Evolutionary conservation across 1,140 invertebrate genomes (phyloP).

Genomic region (Drosophila orosa): DNA sequence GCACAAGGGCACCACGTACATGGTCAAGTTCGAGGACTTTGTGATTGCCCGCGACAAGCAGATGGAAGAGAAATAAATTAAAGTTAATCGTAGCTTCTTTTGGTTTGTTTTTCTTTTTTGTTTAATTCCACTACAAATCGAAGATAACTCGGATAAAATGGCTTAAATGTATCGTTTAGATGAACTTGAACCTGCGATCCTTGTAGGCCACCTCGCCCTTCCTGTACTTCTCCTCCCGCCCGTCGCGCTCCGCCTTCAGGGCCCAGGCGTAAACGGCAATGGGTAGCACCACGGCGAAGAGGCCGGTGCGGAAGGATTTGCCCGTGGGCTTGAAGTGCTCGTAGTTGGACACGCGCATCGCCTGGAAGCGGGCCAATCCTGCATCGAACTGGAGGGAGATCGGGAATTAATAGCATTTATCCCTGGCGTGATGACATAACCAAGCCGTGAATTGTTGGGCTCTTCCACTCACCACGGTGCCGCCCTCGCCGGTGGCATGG

Average conservation of each 20-base stretch:
- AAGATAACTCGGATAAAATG: constrained; percentile 20
- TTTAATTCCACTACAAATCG: constrained; percentile 61
- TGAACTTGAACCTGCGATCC: constrained; percentile 88
- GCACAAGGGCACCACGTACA: constrained; percentile 99
- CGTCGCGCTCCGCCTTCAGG: constrained; percentile 85
- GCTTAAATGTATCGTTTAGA: constrained; percentile 66
- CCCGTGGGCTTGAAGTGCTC: constrained; percentile 89
- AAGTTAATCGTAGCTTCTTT: constrained; percentile 19
- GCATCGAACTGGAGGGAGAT: constrained; percentile 88
- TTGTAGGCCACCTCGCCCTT: constrained; percentile 89
- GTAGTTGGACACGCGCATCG: constrained; percentile 87
- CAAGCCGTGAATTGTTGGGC: constrained; percentile 26
- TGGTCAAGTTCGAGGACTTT: constrained; percentile 98
- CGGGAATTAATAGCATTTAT: constrained; percentile 19
- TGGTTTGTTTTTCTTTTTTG: constrained; percentile 17
- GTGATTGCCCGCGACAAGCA: constrained; percentile 97
- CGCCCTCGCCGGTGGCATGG: constrained; percentile 85
- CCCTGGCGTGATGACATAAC: constrained; percentile 81
- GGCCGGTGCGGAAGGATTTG: constrained; percentile 85
- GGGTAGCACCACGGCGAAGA: constrained; percentile 86
- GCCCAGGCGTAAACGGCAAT: constrained; percentile 86
- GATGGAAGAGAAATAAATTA: constrained; percentile 90
- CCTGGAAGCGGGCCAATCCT: constrained; percentile 88
- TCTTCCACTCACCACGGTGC: constrained; percentile 86
- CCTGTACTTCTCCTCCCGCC: constrained; percentile 86